phyloP scores from a whole-genome alignment of 2,797 vertebrate species.

The Hydrolagus colliei region DNA sequence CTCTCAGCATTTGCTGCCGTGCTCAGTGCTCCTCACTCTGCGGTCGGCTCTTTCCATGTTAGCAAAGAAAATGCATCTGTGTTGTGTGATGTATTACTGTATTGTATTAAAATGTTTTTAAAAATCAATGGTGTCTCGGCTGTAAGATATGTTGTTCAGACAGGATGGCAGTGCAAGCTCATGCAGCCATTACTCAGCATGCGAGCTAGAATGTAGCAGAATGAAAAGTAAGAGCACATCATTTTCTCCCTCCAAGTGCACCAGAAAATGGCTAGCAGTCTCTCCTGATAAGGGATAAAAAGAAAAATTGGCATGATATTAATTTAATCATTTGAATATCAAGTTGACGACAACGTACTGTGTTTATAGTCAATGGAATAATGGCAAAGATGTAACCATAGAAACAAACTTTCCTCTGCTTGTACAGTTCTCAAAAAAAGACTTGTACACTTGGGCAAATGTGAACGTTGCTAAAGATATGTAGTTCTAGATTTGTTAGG shows the following conservation, averaged over 20 bases:
- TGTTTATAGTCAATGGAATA: neutral
- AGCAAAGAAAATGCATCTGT: slow-evolving; percentile 15
- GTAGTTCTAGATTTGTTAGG: slow-evolving; percentile 2
- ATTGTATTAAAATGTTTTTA: slow-evolving; percentile 13
- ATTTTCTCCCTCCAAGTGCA: neutral
- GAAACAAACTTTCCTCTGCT: slow-evolving; percentile 2
- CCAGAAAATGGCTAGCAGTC: neutral
- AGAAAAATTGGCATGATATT: neutral
- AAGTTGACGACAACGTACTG: neutral
- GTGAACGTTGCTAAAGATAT: neutral
- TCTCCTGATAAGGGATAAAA: neutral
- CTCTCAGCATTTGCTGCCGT: neutral
- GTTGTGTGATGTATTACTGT: neutral
- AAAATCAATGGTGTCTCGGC: neutral
- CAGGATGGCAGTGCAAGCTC: neutral
- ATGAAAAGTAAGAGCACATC: slow-evolving; percentile 13
- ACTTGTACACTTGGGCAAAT: slow-evolving; percentile 1
- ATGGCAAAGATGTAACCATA: neutral
- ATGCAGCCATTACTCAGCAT: neutral
- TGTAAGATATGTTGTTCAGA: slow-evolving; percentile 19
- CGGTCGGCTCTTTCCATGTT: neutral
- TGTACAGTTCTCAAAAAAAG: neutral
- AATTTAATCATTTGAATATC: neutral
- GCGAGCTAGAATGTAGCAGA: neutral
- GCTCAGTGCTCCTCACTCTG: neutral